Conservation (phyloP, 2,113 vertebrate genomes). For the Fulmarus glacialis region DNA sequence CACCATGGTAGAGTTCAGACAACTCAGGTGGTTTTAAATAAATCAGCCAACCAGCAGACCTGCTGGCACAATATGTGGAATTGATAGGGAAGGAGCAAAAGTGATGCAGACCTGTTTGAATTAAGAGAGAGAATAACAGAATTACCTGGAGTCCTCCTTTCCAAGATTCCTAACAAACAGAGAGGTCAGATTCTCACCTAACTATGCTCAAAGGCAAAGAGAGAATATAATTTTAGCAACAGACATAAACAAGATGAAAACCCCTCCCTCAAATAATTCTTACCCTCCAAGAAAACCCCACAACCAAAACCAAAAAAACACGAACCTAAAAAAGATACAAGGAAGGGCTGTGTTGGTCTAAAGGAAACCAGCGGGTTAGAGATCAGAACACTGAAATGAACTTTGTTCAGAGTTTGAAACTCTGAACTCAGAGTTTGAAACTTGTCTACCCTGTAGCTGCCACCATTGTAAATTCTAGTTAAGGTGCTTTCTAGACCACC, state of each 20-base stretch:
- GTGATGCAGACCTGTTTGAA: background rate
- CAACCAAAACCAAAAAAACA: accelerated
- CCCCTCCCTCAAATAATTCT: background rate
- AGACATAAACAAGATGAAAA: background rate
- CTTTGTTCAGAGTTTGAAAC: background rate
- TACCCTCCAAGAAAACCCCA: background rate
- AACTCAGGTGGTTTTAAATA: background rate
- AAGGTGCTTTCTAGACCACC: background rate
- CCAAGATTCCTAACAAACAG: background rate
- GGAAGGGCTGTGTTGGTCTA: background rate
- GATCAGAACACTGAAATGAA: background rate
- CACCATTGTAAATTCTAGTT: background rate
- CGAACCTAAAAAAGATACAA: background rate
- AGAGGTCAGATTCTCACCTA: background rate
- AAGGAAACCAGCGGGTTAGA: background rate
- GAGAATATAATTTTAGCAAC: background rate
- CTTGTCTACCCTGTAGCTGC: background rate
- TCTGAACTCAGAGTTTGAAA: background rate
- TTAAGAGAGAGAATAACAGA: background rate
- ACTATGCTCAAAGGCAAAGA: background rate
- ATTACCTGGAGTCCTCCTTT: background rate
- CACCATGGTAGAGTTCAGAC: background rate
- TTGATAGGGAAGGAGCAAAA: background rate
- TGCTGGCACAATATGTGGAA: background rate
- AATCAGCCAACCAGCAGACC: background rate